Conservation (phyloP, 1,140 invertebrate species). For the Cydia amplana region DNA sequence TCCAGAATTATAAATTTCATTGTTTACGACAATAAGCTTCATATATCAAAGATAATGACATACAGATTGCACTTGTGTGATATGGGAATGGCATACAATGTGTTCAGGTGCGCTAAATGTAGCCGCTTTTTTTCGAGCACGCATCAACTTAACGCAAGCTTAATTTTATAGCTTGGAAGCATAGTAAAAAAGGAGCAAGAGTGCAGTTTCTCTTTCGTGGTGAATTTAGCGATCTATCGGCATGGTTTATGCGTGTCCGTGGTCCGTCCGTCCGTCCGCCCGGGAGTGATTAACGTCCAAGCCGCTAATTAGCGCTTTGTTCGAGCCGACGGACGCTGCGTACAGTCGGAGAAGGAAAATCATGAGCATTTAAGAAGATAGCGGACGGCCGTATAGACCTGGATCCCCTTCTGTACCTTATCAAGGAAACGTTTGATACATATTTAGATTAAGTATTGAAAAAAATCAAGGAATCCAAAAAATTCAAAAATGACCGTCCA, state of each 20-base stretch:
- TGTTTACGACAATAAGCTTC: neutral
- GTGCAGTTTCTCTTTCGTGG: slow-evolving; percentile 7
- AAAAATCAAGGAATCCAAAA: too few species aligned
- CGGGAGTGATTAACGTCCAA: slow-evolving; percentile 16
- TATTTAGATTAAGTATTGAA: too few species aligned
- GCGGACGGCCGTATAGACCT: too few species aligned
- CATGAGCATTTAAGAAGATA: neutral
- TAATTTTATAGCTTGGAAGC: neutral
- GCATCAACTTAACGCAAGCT: neutral
- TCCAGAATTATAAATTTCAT: too few species aligned
- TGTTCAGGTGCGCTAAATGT: neutral
- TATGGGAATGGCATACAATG: neutral
- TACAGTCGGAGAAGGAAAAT: neutral
- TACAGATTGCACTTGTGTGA: too few species aligned
- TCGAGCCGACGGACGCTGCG: slow-evolving; percentile 21
- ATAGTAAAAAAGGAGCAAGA: slow-evolving; percentile 1
- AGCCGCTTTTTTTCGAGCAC: neutral
- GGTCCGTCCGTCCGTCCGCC: slow-evolving; percentile 13
- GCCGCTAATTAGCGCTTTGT: slow-evolving; percentile 30
- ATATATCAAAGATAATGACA: neutral
- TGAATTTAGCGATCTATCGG: slow-evolving; percentile 24
- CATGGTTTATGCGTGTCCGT: slow-evolving; percentile 21
- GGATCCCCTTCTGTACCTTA: too few species aligned
- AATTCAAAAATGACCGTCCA: too few species aligned
- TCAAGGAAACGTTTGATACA: too few species aligned